Base-by-base conservation (phyloP, 2,113 vertebrate species). In the Reinhardtius hippoglossoides region DNA sequence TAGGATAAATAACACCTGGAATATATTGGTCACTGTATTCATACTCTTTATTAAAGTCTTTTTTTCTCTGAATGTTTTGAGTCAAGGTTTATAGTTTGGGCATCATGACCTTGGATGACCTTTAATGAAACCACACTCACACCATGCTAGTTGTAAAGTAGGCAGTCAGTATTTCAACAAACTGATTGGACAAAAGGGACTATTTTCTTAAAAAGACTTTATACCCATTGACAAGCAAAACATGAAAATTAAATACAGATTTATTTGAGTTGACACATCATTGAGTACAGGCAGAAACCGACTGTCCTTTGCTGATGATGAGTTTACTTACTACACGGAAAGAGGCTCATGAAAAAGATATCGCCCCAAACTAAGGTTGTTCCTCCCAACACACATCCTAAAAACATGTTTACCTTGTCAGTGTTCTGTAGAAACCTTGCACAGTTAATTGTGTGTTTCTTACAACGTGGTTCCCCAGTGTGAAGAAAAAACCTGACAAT, bases 211-310 rank as follows among this genome's bases (percentile, higher is more conserved):
- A 90, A 85, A 91, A 90, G 0, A 14, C 24, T 90, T 74, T 67
- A 60, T 61, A 78, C 61, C 64, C 71, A 79, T 57, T 88, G 70
- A 85, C 60, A 70, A 81, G 76, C 61, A 76, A 66, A 67, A 79
- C 46, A 55, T 82, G 78, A 82, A 82, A 86, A 81, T 90, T 87
- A 92, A 91, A 90, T 89, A 90, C 74, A 85, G 72, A 77, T 82
- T 81, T 58, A 80, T 87, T 79, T 77, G 44, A 56, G 57, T 62
- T 74, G 66, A 80, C 74, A 65, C 61, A 31, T 68, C 26, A 52
- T 20, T 50, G 52, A 87, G 44, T 67, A 76, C 54, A 78, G 78
- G 68, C 15, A 9, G 56, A 10, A 65, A 27, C 20, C 18, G 61
- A 44, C 62, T 57, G 59, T 15, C 42, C 50, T 67, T 62, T 63